Evolutionary conservation across 2,113 vertebrate species (phyloP), one percentile per base, ranked within the genome.

Genomic region (Pterophyllum scalare): DNA sequence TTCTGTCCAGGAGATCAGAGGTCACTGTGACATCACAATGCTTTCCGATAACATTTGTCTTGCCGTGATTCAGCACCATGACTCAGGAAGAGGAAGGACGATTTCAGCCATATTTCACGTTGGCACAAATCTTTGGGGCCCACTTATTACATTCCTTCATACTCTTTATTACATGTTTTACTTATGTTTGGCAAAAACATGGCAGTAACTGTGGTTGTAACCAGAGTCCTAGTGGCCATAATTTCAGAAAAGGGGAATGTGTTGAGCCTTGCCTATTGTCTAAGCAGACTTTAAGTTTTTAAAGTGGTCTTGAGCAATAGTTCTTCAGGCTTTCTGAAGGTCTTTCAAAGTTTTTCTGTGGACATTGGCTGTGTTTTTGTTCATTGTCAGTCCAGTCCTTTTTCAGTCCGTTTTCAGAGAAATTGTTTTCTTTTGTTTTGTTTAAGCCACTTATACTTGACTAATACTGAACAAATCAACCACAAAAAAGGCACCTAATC

Each of bases 201-300:
- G 20, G 20, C 20, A 54, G 20, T n/a, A 49, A 28, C 9, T 70
- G 40, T 70, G 49, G 14, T 57, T 59, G 6, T 40, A 76, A 58
- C 49, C 40, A 79, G 60, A 67, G 79, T 79, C 22, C 22, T 17
- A 35, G 33, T 14, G 24, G 24, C 77, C 64, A 77, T 77, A 88
- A 83, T 81, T 40, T 62, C 59, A 65, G 59, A 38, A 72, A 72
- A 31, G 49, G 54, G 65, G 43, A 20, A 24, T 6, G 52, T 79
- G 70, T 75, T 28, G n/a, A 82, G 33, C 31, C 43, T 28, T 20
- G 43, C 2, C 9, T 17, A 52, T 70, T 26, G 49, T 46, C 43
- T 46, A 52, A 70, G 65, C 10, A 24, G n/a, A 65, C n/a, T 0
- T 5, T n/a, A 15, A 0, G 43, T 43, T 65, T 65, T 65, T 24